phyloP scores from a whole-genome alignment of 2,113 vertebrate genomes.

The Cephalopterus ornatus region DNA sequence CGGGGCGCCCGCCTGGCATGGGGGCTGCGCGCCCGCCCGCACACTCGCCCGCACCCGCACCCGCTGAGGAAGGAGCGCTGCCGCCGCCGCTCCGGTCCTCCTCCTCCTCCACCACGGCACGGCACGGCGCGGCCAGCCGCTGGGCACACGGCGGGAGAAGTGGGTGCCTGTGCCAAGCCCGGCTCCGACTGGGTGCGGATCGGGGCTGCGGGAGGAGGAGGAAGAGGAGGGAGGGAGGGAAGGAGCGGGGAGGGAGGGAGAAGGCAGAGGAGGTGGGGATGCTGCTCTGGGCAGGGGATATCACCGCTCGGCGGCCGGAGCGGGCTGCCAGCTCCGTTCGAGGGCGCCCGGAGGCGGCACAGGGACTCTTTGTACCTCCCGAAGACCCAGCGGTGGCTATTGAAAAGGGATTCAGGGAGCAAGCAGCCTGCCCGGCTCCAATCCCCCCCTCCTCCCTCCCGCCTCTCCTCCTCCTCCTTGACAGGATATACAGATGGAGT shows the following conservation, averaged over 20 bases:
- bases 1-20: background rate
- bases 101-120: background rate
- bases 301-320: background rate
- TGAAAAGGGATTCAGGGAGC: background rate
- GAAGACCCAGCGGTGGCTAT: background rate
- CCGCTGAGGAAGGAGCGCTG: background rate
- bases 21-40: conserved; percentile 16
- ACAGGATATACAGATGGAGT: conserved; percentile 59
- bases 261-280: conserved; percentile 28
- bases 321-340: background rate
- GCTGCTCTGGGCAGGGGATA: conserved; percentile 11
- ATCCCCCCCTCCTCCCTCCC: background rate
- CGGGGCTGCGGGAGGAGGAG: conserved; percentile 34
- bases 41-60: background rate
- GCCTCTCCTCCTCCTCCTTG: conserved; percentile 4
- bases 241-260: background rate
- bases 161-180: background rate
- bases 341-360: background rate
- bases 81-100: background rate
- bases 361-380: conserved; percentile 3
- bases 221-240: background rate
- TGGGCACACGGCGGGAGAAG: background rate
- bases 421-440: background rate
- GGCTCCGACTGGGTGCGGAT: conserved; percentile 51
- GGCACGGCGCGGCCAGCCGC: background rate